A percentile compares a stretch with the other conserved stretches of the same genome.
These are phyloP conservation scores for Myrmophylax atrothorax DNA, from an alignment of 2,113 vertebrate species.

Conservation along the genomic window DNA sequence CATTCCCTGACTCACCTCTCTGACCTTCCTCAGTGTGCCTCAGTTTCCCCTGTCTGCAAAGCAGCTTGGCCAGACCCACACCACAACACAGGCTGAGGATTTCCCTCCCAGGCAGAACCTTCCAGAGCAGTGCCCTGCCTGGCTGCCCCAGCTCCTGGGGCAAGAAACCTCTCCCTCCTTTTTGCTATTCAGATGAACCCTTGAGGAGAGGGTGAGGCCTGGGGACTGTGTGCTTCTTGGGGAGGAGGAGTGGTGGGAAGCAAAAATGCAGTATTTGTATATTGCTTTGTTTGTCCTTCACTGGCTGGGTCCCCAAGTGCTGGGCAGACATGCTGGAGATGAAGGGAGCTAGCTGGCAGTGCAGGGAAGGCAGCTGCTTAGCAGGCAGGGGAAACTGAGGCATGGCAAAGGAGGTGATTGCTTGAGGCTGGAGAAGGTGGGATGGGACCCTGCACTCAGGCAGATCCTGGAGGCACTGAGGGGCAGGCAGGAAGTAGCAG, in stretches of 20 bases:
- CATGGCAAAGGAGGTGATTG: background rate
- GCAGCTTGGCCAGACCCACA: background rate
- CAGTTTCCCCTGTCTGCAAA: background rate
- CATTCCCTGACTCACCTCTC: background rate
- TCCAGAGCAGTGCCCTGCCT: background rate
- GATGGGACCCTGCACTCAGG: background rate
- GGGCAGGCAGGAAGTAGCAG: background rate
- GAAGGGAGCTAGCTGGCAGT: fast-evolving
- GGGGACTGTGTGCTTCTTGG: background rate
- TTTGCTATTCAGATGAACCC: constrained; percentile 55
- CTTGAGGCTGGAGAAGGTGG: background rate
- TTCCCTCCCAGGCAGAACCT: background rate
- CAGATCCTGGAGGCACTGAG: background rate
- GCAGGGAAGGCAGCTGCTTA: background rate
- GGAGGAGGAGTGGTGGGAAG: background rate
- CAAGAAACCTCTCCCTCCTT: constrained; percentile 34
- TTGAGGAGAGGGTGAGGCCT: constrained; percentile 32
- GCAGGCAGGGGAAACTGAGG: constrained; percentile 5
- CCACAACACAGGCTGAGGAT: background rate
- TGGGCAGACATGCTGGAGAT: background rate
- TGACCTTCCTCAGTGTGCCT: background rate
- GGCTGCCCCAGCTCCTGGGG: background rate
- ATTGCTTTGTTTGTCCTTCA: constrained; percentile 21
- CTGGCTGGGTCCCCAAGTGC: background rate
- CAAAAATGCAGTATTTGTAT: background rate